Evolutionary conservation across 2,113 vertebrate species (phyloP), one percentile per base, ranked within the genome.

Genomic region (Hiodon tergisus): DNA sequence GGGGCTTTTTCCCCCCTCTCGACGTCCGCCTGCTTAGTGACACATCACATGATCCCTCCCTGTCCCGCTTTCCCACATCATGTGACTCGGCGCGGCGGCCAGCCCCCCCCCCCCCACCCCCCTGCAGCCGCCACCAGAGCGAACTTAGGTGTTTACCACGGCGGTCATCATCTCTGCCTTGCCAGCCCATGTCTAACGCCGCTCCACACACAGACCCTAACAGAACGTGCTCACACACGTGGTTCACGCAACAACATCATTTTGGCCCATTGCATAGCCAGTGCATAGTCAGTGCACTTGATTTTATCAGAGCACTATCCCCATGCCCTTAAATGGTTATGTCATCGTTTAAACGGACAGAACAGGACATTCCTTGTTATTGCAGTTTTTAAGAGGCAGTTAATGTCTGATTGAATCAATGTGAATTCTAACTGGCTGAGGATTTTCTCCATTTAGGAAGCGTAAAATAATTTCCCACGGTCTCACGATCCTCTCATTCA

Each of bases 1-100:
- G 54, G 70, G 81, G 73, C 47, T 67, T 63, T 69, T 67, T 2
- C 8, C 4, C 8, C 5, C 6, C 53, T 16, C 57, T 69, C 74
- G 9, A 61, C 5, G 67, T 75, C 61, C 50, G 1, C 46, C 68
- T 69, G 17, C 66, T 66, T 50, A 61, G 70, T 74, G 70, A 77
- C 66, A 69, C 55, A 16, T 81, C 78, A 79, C 74, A 78, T 79
- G 75, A 76, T 69, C 69, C 63, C 50, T 53, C 50, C 16, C 69
- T 71, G 55, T 70, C 54, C 54, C 51, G 31, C 54, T 54, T 74
- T 16, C 47, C 61, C 10, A 16, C 53, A 57, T 72, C 60, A 14
- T 17, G 50, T 73, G n/a, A 69, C 50, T n/a, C 52, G 67, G 51
- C 48, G 4, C 14, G 14, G 7, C 52, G 53, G 52, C 67, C 67